Conservation (phyloP, 2,113 vertebrate species). For the Chaetura pelagica region DNA sequence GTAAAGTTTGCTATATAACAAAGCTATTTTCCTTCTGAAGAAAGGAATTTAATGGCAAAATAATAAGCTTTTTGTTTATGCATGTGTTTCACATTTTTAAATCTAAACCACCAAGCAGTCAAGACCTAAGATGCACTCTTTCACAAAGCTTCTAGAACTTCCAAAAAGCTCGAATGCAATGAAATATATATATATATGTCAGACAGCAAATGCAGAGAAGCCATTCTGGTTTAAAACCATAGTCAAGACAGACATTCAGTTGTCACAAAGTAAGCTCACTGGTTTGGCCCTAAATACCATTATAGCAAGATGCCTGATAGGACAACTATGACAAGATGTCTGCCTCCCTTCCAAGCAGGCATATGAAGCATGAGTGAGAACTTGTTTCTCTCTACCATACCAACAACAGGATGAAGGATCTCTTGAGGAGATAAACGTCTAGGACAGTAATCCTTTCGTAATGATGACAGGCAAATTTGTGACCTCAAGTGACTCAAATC, state of each 20-base stretch:
- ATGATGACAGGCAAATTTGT: not conserved
- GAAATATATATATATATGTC: not conserved
- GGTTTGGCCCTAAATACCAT: not conserved
- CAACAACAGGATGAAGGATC: not conserved
- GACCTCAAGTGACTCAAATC: not conserved
- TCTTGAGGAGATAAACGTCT: not conserved
- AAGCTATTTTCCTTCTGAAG: not conserved
- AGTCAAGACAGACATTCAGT: not conserved
- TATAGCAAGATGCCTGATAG: not conserved
- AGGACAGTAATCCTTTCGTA: not conserved
- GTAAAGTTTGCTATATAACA: not conserved
- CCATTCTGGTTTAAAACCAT: not conserved
- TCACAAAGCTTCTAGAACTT: not conserved
- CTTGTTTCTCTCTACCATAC: not conserved
- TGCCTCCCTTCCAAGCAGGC: not conserved
- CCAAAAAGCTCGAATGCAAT: not conserved
- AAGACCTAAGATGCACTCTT: not conserved
- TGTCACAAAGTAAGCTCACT: not conserved
- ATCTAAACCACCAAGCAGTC: not conserved
- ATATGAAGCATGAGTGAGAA: not conserved
- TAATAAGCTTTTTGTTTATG: not conserved
- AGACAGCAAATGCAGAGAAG: not conserved
- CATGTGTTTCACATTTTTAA: not conserved
- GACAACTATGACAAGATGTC: not conserved
- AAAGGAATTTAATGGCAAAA: not conserved